Evolutionary conservation across 92 coral and sea anemone species (phyloP), one percentile per base, ranked within the genome.

Genomic region (Plumapathes pennacea): DNA sequence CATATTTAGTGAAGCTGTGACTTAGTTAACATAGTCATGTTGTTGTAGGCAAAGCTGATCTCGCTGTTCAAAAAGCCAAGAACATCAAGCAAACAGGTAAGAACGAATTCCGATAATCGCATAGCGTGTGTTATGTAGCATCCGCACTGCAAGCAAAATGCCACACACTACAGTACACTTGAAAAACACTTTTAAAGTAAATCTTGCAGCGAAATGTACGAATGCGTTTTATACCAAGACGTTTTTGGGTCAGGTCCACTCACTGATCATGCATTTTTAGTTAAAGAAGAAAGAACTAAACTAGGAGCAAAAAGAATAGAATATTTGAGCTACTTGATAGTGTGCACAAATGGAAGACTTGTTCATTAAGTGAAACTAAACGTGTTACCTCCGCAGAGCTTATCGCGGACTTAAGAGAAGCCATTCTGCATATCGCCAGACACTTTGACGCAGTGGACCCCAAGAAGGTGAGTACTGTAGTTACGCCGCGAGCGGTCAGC

Each of bases 361-460:
- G 8, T 51, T 19, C 12, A 46, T 13, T 46, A 46, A n/a, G n/a
- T n/a, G n/a, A n/a, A n/a, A n/a, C n/a, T 7, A 34, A 34, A 34
- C n/a, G 7, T 7, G n/a, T n/a, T 24, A 53, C 15, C 33, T 69
- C n/a, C 67, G 19, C 50, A 91, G 97, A 91, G 51, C 55, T 91
- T 17, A 78, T 91, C 27, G 97, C 96, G 7, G 97, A 91, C 53
- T 70, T 91, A 32, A 83, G 97, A 54, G 97, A 91, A 84, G 96
- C 96, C 20, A 91, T 91, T 36, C 59, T 91, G 27, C 97, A 91
- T 38, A 83, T 91, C 46, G 96, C 97, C 46, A 80, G 78, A 63
- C 96, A 91, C 48, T 91, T 91, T 54, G 97, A 91, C 69, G 97
- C 96, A 8, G 73, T 91, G 25, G 97, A 91, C 55, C 89, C 89